Percentiles rank a stretch among this genome's conserved stretches.
phyloP scores from a whole-genome alignment of 1,140 invertebrate species.

The Campodea augens region DNA sequence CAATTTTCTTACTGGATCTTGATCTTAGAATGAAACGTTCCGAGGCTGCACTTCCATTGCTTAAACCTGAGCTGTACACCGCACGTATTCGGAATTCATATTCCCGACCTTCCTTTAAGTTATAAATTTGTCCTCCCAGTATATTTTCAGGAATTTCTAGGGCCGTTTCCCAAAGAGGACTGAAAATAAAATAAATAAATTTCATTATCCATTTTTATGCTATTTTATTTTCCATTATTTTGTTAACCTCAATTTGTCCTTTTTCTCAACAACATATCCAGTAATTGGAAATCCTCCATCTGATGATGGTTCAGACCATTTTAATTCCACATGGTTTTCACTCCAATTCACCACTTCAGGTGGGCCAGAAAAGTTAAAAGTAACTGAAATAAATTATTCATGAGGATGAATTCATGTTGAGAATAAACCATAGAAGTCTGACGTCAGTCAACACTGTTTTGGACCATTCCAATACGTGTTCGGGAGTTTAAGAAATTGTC shows the following conservation, averaged over 20 bases:
- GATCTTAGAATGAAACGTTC: conserved; percentile 83
- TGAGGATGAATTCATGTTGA: too few species aligned
- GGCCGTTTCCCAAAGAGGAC: conserved; percentile 77
- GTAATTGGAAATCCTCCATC: conserved; percentile 84
- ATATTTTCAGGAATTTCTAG: conserved; percentile 50
- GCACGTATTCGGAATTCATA: conserved; percentile 97
- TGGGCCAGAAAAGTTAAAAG: conserved; percentile 58
- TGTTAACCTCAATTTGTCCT: conserved; percentile 63
- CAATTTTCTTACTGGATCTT: conserved; percentile 41
- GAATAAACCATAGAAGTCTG: too few species aligned
- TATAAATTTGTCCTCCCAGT: conserved; percentile 54
- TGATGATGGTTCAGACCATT: conserved; percentile 57
- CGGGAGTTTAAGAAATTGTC: too few species aligned
- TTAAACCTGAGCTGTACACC: conserved; percentile 81
- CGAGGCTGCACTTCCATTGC: conserved; percentile 66
- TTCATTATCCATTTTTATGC: too few species aligned
- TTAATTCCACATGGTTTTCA: conserved; percentile 69
- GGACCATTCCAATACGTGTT: too few species aligned
- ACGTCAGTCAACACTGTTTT: too few species aligned
- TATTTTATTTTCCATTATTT: too few species aligned
- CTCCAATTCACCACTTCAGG: conserved; percentile 82
- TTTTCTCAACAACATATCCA: conserved; percentile 91
- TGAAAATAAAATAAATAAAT: conserved; percentile 22
- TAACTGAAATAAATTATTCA: conserved; percentile 37
- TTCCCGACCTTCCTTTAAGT: conserved; percentile 87